Percentiles rank a stretch among this genome's conserved stretches.
Evolutionary conservation across 2,797 vertebrate genomes (phyloP).

Genomic region (Martes flavigula): DNA sequence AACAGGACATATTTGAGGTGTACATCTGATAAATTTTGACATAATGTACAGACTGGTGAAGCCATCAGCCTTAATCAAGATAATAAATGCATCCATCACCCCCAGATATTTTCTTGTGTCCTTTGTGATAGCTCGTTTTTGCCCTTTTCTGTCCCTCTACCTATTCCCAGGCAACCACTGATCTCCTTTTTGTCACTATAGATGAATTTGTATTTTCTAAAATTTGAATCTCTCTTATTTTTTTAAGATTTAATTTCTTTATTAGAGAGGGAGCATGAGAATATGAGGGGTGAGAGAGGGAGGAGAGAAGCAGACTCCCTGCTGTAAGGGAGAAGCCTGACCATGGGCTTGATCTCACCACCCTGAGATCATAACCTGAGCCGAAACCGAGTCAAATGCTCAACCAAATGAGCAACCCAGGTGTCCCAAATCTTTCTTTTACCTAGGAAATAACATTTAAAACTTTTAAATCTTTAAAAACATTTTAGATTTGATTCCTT

Average conservation of each 20-base stretch:
- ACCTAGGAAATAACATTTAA: conserved; percentile 7
- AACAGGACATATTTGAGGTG: neutral
- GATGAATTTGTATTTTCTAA: conserved; percentile 33
- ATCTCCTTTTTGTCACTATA: conserved; percentile 2
- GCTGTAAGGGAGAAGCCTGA: neutral
- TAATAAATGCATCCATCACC: neutral
- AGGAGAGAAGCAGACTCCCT: neutral
- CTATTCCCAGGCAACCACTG: neutral
- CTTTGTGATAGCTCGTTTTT: neutral
- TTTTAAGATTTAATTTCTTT: neutral
- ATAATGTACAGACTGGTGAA: neutral
- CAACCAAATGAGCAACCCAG: neutral
- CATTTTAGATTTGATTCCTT: neutral
- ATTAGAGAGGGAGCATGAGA: neutral
- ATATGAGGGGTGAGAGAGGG: neutral
- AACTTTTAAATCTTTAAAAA: conserved; percentile 1
- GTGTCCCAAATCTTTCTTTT: neutral
- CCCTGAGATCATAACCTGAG: neutral
- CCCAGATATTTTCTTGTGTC: neutral
- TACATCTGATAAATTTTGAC: neutral
- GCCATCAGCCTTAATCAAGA: neutral
- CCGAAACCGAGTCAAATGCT: neutral
- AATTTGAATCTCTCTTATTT: neutral
- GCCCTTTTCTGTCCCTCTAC: neutral
- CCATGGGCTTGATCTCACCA: neutral